Base-by-base conservation (phyloP, 1,140 invertebrate genomes). In the Ladona fulva region DNA sequence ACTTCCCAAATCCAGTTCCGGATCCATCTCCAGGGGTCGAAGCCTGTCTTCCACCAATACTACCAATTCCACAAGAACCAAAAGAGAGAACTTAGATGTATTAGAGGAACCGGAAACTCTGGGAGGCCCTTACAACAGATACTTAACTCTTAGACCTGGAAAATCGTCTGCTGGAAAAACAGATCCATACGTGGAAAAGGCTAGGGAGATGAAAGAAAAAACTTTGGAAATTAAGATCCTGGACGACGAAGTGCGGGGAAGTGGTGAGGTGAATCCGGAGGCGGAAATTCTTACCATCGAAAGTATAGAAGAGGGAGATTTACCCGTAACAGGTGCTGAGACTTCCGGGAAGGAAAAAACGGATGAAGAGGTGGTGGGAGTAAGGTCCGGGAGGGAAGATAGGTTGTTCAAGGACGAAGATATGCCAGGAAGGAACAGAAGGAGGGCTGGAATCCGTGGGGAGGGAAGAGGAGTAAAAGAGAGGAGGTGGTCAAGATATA, bases 401-500 rank as follows among this genome's bases (percentile, higher is more conserved):
- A 66, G 52, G 52, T 19, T 66, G 52, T 66, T 66, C n/a, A 22
- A 22, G n/a, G 52, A 22, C 14, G 52, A 66, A 3, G 52, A 66
- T 22, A 22, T 19, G 16, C 3, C 52, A 22, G 52, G 52, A 22
- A 16, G 52, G n/a, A 66, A 66, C n/a, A 66, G 52, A 22, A 66
- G 52, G 52, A 66, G 52, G 12, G 52, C 52, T 22, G 52, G 52
- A 12, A 66, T 66, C 14, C 14, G 52, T 16, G 52, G 52, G 14
- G 52, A 66, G 52, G 52, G 52, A 19, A 16, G 52, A 12, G 52
- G 52, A 12, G 52, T 66, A 3, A 66, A 22, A 16, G 52, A 16
- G n/a, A 66, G 52, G 52, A 66, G 90, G 79, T 92, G 90, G 83
- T 91, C 90, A 0, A 91, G 93, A 82, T 97, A 96, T 83, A 91